Evolutionary conservation across 2,888 invertebrate genomes (phyloP).

Genomic region (Caenorhabditis drosophilae): DNA sequence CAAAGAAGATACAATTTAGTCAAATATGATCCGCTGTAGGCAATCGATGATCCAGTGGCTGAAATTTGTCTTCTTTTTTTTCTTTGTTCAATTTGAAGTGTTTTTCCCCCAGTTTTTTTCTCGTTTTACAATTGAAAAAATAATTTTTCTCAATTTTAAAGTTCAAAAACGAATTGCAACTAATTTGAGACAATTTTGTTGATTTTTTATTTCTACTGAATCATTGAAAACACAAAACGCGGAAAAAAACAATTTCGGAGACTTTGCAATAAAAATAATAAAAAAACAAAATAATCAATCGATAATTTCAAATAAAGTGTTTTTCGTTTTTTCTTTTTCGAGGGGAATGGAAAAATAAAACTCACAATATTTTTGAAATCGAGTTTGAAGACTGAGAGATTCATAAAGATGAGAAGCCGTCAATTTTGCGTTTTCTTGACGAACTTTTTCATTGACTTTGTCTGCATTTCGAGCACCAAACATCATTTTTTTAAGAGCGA

Average conservation of each 20-base stretch:
- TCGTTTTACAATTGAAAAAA: conserved; percentile 1
- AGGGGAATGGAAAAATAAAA: conserved; percentile 8
- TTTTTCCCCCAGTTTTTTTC: background rate
- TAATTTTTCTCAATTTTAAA: no score
- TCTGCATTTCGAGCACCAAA: conserved; percentile 70
- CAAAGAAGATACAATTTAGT: conserved; percentile 65
- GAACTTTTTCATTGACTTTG: conserved; percentile 66
- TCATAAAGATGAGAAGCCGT: conserved; percentile 72
- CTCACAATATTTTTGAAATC: conserved; percentile 61
- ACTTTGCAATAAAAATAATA: no score
- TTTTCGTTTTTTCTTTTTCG: background rate
- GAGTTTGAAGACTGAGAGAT: conserved; percentile 71
- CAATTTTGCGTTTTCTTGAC: conserved; percentile 60
- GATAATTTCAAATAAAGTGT: no score
- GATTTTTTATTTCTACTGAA: no score
- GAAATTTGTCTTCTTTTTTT: conserved; percentile 12
- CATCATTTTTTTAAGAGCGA: conserved; percentile 38
- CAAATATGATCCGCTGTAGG: conserved; percentile 67
- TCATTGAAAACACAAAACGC: background rate
- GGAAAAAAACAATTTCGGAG: background rate
- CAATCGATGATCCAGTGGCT: conserved; percentile 42
- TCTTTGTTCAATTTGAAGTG: background rate
- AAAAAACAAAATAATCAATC: no score
- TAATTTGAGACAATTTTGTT: background rate
- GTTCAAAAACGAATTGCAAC: no score